Percentiles rank a stretch among this genome's conserved stretches.
These are phyloP conservation scores for Bombylius discolor DNA, from an alignment of 2,888 invertebrate genomes.

Conservation along the genomic window DNA sequence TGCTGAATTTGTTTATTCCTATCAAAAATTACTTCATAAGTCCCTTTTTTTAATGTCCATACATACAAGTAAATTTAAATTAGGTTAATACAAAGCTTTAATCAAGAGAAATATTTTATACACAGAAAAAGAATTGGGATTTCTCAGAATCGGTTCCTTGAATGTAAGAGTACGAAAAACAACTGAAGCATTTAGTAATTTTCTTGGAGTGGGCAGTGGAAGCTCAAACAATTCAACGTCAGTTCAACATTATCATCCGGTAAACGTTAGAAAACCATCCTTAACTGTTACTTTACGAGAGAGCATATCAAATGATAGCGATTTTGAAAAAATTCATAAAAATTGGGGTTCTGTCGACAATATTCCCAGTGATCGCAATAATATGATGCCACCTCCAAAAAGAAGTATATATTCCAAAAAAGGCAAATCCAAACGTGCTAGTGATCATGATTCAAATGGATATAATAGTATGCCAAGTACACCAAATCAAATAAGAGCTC, in stretches of 20 bases:
- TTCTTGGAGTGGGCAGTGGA: constrained; percentile 60
- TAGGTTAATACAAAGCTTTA: no score
- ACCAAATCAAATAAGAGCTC: constrained; percentile 45
- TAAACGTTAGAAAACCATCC: no score
- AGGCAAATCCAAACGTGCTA: constrained; percentile 48
- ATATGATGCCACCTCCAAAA: constrained; percentile 62
- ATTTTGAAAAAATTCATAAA: constrained; percentile 62
- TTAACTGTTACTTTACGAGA: constrained; percentile 16
- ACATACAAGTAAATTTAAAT: no score
- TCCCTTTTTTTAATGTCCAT: no score
- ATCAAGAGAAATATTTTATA: constrained; percentile 18
- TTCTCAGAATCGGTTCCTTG: constrained; percentile 81
- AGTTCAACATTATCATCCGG: constrained; percentile 33
- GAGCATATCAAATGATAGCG: constrained; percentile 28
- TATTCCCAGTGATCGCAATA: constrained; percentile 47
- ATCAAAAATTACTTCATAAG: no score
- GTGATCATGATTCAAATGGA: constrained; percentile 40
- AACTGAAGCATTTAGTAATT: constrained; percentile 83
- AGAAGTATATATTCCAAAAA: constrained; percentile 48
- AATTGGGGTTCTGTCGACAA: constrained; percentile 86
- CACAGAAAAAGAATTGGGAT: constrained; percentile 77
- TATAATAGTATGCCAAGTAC: constrained; percentile 54
- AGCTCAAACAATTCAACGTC: constrained; percentile 31
- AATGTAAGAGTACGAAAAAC: constrained; percentile 87
- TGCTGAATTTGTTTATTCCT: no score